Evolutionary conservation across 2,797 vertebrate species (phyloP).

Genomic region (Lithobates sylvaticus): DNA sequence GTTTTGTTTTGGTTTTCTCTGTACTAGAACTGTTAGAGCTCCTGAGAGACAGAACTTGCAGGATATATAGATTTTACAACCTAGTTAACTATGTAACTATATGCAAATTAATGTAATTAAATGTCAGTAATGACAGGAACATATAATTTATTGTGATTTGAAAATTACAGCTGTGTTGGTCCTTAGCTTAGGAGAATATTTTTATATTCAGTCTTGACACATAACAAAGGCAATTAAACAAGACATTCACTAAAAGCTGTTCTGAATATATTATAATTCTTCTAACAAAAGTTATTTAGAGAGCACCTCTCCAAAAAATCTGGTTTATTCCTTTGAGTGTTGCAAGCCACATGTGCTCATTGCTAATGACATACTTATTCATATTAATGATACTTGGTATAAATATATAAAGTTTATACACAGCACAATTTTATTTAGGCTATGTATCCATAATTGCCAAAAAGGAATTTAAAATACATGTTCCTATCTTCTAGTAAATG

Average conservation of each 20-base stretch:
- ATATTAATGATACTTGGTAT: not conserved
- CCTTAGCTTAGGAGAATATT: constrained; percentile 10
- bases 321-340: not conserved
- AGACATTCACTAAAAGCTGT: not conserved
- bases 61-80: no score
- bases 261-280: constrained; percentile 8
- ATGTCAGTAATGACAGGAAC: constrained; percentile 36
- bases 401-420: no score
- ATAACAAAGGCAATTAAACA: not conserved
- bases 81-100: no score
- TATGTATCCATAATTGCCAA: no score
- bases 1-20: no score
- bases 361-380: not conserved
- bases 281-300: not conserved
- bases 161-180: constrained; percentile 25
- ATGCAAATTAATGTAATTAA: constrained; percentile 29
- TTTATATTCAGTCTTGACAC: constrained; percentile 16
- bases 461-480: no score
- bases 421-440: no score
- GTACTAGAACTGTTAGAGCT: no score
- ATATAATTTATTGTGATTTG: constrained; percentile 44
- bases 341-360: not conserved
- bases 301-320: not conserved
- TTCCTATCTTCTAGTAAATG: no score
- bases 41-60: no score